phyloP scores from a whole-genome alignment of 2,888 invertebrate species.

The Diadegma fenestrale region DNA sequence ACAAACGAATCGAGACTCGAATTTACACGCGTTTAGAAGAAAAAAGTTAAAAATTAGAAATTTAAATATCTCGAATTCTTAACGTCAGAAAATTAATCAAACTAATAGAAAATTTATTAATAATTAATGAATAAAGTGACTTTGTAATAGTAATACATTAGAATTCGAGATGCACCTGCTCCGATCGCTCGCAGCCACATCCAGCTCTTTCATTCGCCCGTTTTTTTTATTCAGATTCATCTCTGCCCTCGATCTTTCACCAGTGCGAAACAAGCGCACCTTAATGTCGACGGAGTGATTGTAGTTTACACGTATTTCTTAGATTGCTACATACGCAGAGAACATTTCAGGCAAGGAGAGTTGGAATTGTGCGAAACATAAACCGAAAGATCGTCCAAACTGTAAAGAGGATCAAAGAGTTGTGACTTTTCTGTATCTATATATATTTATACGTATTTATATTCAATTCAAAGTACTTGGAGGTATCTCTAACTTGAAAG shows the following conservation, averaged over 20 bases:
- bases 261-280: conserved; percentile 29
- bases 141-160: too few species aligned
- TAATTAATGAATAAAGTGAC: too few species aligned
- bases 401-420: conserved; percentile 46
- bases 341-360: neutral
- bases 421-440: neutral
- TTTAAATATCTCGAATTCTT: too few species aligned
- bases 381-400: conserved; percentile 32
- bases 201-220: conserved; percentile 10
- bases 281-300: conserved; percentile 51
- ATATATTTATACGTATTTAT: neutral
- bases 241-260: conserved; percentile 32
- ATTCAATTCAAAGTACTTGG: conserved; percentile 34
- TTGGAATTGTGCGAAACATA: conserved; percentile 34
- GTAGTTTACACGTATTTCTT: conserved; percentile 53
- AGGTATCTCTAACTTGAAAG: conserved; percentile 44
- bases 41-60: too few species aligned
- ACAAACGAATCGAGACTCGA: too few species aligned
- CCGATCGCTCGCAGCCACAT: conserved; percentile 59
- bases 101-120: too few species aligned
- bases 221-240: neutral
- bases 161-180: too few species aligned
- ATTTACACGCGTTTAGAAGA: too few species aligned
- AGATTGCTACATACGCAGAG: conserved; percentile 20
- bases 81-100: too few species aligned